Base-by-base conservation (phyloP, 2,797 vertebrate genomes). In the Gobionotothen gibberifrons region DNA sequence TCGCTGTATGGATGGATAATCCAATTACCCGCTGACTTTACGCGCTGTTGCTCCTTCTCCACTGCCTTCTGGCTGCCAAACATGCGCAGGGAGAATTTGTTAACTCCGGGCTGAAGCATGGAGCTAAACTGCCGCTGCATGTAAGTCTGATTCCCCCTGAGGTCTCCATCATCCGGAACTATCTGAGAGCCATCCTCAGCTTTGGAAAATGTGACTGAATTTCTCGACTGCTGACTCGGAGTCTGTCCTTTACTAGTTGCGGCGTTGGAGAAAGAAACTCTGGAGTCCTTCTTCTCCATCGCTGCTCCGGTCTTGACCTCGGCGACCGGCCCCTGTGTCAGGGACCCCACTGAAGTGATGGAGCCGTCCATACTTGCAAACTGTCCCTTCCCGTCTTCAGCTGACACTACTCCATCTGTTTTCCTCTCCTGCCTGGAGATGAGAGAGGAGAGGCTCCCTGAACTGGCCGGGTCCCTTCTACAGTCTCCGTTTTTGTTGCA, bases 61-160 rank as follows among this genome's bases (percentile, higher is more conserved):
- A 99, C 98, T 14, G 97, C 98, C 93, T 98, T 99, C 90, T 99
- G 97, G 85, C 97, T 98, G 74, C 98, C 98, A 85, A 99, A 99
- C 98, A 99, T 98, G 90, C 98, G 97, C 95, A 99, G 93, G 82
- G 98, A 99, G 95, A 99, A 99, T 91, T 99, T 99, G 93, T 98
- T 99, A 82, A 99, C 98, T 85, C 97, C 98, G 1, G 98, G 98
- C 93, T 99, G 98, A 39, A 99, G 95, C 95, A 99, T 96, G 77
- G 97, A 93, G 68, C 97, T 96, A 67, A 99, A 96, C 93, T 99
- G 98, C 76, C 97, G 94, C 92, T 99, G 98, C 97, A 99, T 95
- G 94, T 97, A 99, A 16, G 96, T 95, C 90, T 96, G 96, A 64
- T 94, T 95, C 71, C 95, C 96, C 46, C 90, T 85, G 69, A 90